phyloP scores from a whole-genome alignment of 2,888 invertebrate genomes.

The Agelastica alni region DNA sequence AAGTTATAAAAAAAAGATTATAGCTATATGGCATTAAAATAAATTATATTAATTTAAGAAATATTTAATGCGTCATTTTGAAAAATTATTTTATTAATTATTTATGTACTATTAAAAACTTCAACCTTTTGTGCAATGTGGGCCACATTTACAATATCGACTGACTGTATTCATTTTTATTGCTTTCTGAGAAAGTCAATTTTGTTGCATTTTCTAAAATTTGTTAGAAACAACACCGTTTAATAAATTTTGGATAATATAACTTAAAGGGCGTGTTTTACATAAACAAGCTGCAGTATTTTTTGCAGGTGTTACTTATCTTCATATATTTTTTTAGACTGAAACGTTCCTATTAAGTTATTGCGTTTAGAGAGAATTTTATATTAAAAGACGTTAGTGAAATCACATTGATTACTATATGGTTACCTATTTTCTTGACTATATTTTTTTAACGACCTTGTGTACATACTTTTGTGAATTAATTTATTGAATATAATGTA shows the following conservation, averaged over 20 bases:
- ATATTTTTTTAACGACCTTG: conserved; percentile 21
- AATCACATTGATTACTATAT: conserved; percentile 40
- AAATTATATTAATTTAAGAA: too few species aligned
- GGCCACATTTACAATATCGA: too few species aligned
- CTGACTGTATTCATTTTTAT: too few species aligned
- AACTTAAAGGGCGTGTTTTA: too few species aligned
- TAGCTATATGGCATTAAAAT: too few species aligned
- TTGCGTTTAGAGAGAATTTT: conserved; percentile 34
- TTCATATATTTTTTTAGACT: conserved; percentile 29
- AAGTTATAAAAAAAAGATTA: too few species aligned
- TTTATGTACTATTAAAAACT: too few species aligned
- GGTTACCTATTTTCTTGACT: conserved; percentile 26
- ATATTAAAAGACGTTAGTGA: conserved; percentile 37
- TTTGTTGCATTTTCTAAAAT: not conserved
- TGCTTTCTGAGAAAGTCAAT: not conserved
- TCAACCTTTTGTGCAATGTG: too few species aligned
- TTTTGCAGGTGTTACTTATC: conserved; percentile 15
- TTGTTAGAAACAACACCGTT: not conserved
- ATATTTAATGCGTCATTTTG: too few species aligned
- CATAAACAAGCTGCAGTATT: conserved; percentile 30
- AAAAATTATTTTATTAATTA: too few species aligned
- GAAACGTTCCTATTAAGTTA: conserved; percentile 20
- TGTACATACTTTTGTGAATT: conserved; percentile 24
- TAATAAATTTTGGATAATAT: not conserved
- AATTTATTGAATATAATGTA: conserved; percentile 29